A percentile compares a stretch with the other conserved stretches of the same genome.
Conservation (phyloP, 92 coral and sea anemone genomes). For the Ricordea florida region DNA sequence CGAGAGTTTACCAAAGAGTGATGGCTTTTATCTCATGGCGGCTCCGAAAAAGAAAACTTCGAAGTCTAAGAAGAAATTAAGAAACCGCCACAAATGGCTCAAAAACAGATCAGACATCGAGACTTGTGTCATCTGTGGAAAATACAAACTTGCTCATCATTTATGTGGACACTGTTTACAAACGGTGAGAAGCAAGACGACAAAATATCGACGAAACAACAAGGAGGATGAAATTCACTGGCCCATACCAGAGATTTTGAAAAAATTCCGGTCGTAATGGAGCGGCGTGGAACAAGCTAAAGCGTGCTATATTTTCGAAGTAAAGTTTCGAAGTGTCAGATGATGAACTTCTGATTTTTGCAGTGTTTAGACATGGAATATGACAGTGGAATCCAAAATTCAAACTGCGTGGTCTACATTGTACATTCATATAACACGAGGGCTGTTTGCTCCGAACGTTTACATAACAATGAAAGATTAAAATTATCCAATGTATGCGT, state of each 20-base stretch:
- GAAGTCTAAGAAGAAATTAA: conserved; percentile 83
- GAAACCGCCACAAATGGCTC: conserved; percentile 91
- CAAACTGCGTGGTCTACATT: too few species aligned
- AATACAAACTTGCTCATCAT: conserved; percentile 78
- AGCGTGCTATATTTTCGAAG: neutral
- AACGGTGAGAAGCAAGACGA: conserved; percentile 63
- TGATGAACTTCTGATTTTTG: too few species aligned
- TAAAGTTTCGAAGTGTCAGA: too few species aligned
- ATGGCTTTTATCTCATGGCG: conserved; percentile 85
- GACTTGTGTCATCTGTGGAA: conserved; percentile 90
- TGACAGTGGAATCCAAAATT: too few species aligned
- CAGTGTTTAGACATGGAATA: too few species aligned
- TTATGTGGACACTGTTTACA: conserved; percentile 90
- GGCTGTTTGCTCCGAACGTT: too few species aligned
- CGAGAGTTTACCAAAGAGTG: too few species aligned
- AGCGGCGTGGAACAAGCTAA: neutral
- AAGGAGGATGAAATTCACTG: conserved; percentile 71
- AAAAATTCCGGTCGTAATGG: conserved; percentile 58
- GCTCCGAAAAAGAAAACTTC: conserved; percentile 95
- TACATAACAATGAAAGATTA: too few species aligned
- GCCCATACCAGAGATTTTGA: conserved; percentile 90
- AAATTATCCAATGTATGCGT: too few species aligned
- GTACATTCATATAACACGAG: too few species aligned
- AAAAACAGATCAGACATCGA: conserved; percentile 95
- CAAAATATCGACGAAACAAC: conserved; percentile 46